Evolutionary conservation across 1,140 invertebrate genomes (phyloP).

Genomic region (Drosophila bipectinata): DNA sequence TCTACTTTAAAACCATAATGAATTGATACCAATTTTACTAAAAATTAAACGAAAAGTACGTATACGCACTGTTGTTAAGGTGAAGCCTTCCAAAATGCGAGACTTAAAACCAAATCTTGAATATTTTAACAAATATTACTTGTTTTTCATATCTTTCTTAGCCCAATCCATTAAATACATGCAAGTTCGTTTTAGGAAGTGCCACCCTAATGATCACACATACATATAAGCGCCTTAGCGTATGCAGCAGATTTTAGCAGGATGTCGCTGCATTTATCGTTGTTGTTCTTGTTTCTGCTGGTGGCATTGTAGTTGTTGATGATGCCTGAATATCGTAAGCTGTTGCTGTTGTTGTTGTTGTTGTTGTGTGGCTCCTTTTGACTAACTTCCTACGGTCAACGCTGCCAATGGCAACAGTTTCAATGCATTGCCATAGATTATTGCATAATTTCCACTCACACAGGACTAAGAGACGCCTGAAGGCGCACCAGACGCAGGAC

Average conservation of each 20-base stretch:
- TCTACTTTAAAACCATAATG: too few species aligned
- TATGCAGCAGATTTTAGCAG: slow-evolving; percentile 68
- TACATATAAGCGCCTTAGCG: slow-evolving; percentile 52
- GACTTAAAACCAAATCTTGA: neutral
- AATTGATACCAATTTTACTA: too few species aligned
- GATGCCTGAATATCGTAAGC: slow-evolving; percentile 11
- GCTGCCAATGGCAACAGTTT: slow-evolving; percentile 70
- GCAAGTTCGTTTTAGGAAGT: neutral
- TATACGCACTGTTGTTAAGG: neutral
- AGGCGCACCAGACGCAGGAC: slow-evolving; percentile 12
- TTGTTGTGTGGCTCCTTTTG: slow-evolving; percentile 52
- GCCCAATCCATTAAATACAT: too few species aligned
- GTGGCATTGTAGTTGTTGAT: slow-evolving; percentile 12
- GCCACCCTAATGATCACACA: slow-evolving; percentile 2
- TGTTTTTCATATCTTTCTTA: neutral
- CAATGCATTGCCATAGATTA: slow-evolving; percentile 75
- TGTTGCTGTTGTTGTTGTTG: slow-evolving; percentile 25
- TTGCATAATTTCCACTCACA: slow-evolving; percentile 72
- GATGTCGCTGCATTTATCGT: slow-evolving; percentile 27
- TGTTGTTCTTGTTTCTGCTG: slow-evolving; percentile 6
- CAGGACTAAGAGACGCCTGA: slow-evolving; percentile 14
- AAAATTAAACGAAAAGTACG: neutral
- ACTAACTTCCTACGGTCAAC: slow-evolving; percentile 51
- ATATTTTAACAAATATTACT: neutral
- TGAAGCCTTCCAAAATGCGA: neutral